These are phyloP conservation scores for Dasypus novemcinctus DNA, from an alignment of 2,113 vertebrate genomes.

Conservation along the genomic window DNA sequence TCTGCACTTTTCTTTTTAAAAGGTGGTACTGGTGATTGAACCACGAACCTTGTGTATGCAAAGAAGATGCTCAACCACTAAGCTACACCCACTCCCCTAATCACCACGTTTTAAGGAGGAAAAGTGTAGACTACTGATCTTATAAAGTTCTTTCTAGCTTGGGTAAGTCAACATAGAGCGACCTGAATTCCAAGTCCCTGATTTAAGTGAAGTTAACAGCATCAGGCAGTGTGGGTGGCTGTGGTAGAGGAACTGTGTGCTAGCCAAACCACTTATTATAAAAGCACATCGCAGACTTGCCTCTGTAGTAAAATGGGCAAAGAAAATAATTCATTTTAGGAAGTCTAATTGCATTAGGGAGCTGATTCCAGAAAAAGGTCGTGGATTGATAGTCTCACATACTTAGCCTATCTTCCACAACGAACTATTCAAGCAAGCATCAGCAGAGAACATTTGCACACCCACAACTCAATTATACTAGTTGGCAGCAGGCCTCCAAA, in stretches of 20 bases:
- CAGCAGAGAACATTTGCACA: background rate
- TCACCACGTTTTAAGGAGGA: background rate
- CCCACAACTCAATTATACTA: no score
- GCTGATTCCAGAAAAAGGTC: constrained; percentile 58
- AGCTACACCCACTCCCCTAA: background rate
- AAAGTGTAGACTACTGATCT: background rate
- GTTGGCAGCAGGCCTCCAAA: background rate
- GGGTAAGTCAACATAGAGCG: background rate
- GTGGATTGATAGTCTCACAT: background rate
- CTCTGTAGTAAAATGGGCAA: constrained; percentile 36
- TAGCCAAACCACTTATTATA: constrained; percentile 28
- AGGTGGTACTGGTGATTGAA: no score
- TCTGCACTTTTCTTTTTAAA: background rate
- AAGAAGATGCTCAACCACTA: no score
- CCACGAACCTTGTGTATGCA: no score
- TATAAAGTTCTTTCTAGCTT: constrained; percentile 24
- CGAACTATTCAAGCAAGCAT: background rate
- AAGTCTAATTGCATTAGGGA: constrained; percentile 64
- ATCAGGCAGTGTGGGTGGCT: background rate
- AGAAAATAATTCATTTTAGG: constrained; percentile 60
- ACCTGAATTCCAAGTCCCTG: background rate
- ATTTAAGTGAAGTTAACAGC: background rate
- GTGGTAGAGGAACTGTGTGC: fast-evolving
- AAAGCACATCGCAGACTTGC: constrained; percentile 14
- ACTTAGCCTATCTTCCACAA: background rate